Evolutionary conservation across 2,888 invertebrate species (phyloP).

Genomic region (Brenthis ino): DNA sequence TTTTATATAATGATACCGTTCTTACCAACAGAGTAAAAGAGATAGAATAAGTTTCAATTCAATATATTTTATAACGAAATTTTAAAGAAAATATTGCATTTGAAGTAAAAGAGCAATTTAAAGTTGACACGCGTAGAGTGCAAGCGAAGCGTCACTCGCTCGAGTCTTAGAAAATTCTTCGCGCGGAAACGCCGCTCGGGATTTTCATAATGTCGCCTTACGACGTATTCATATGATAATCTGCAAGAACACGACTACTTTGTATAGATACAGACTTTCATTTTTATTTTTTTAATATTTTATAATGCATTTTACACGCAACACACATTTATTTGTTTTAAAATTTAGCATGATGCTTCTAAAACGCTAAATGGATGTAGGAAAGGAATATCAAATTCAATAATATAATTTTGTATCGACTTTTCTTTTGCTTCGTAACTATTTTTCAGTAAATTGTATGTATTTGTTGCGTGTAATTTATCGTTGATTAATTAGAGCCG

Average conservation of each 20-base stretch:
- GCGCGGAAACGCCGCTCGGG: slow-evolving; percentile 69
- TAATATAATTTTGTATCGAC: too few relatives aligned
- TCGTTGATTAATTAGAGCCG: too few relatives aligned
- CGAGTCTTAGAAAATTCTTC: slow-evolving; percentile 74
- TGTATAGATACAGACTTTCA: slow-evolving; percentile 44
- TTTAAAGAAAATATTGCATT: slow-evolving; percentile 12
- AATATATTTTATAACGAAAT: background rate
- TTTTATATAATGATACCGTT: too few relatives aligned
- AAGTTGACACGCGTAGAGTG: slow-evolving; percentile 40
- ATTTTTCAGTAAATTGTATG: too few relatives aligned
- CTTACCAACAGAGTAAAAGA: background rate
- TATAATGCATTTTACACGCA: background rate
- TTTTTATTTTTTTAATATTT: slow-evolving; percentile 25
- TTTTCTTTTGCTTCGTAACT: too few relatives aligned
- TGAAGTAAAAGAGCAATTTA: slow-evolving; percentile 36
- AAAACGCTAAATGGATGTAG: too few relatives aligned
- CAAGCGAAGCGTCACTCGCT: slow-evolving; percentile 48
- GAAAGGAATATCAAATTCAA: too few relatives aligned
- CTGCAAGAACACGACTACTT: slow-evolving; percentile 51
- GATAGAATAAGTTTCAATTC: slow-evolving; percentile 11
- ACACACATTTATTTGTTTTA: too few relatives aligned
- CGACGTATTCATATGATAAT: slow-evolving; percentile 78
- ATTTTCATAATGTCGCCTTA: slow-evolving; percentile 75
- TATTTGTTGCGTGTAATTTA: too few relatives aligned
- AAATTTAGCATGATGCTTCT: too few relatives aligned